Evolutionary conservation across 2,888 invertebrate species (phyloP).

Genomic region (Hirtodrosophila duncani): DNA sequence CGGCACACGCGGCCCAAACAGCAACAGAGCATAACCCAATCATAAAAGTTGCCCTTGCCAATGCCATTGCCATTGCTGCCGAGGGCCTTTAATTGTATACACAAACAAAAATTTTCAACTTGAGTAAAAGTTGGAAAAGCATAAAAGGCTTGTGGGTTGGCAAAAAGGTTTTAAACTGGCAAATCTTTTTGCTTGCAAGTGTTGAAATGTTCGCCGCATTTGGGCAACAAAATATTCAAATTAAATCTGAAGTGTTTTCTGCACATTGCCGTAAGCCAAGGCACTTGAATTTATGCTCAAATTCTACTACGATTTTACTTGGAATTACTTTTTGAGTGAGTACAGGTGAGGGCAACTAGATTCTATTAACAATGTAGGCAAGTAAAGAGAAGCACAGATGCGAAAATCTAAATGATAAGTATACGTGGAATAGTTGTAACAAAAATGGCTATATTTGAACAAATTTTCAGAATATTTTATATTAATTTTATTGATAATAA

Average conservation of each 20-base stretch:
- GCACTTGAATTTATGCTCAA: constrained; percentile 1
- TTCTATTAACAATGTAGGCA: no score
- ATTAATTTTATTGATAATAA: no score
- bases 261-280: constrained; percentile 8
- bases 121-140: constrained; percentile 40
- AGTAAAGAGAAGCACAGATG: no score
- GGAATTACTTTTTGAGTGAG: no score
- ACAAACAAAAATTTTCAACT: constrained; percentile 59
- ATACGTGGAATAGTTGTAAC: no score
- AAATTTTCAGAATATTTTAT: no score
- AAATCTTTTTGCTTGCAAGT: constrained; percentile 5
- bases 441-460: no score
- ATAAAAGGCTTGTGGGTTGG: neutral
- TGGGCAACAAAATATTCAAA: constrained; percentile 44
- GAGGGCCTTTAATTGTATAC: constrained; percentile 60
- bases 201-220: no score
- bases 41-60: constrained; percentile 65
- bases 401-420: no score
- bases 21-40: constrained; percentile 51
- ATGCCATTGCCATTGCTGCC: constrained; percentile 9
- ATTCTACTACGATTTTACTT: constrained; percentile 30
- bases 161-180: neutral
- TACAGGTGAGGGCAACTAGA: no score
- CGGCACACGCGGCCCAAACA: constrained; percentile 46
- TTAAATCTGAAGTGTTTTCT: constrained; percentile 57